Conservation (phyloP, 2,888 invertebrate species). For the Trypoxylon attenuatum region DNA sequence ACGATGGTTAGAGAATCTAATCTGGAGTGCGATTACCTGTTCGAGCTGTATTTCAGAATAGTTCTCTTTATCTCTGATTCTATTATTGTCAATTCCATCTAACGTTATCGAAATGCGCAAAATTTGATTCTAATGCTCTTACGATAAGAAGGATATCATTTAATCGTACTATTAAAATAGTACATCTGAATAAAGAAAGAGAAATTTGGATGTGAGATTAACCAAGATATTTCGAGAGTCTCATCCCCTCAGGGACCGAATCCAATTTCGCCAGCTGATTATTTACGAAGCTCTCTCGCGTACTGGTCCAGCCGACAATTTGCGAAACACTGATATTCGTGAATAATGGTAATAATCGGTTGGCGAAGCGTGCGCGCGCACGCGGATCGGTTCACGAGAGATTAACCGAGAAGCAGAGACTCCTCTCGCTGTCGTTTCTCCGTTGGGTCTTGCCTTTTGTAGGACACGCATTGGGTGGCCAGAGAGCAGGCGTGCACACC, state of each 20-base stretch:
- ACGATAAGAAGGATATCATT: too few species aligned
- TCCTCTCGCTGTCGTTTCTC: conserved; percentile 37
- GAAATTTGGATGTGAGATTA: too few species aligned
- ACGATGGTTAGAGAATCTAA: conserved; percentile 1
- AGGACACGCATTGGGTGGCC: conserved; percentile 52
- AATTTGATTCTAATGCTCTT: too few species aligned
- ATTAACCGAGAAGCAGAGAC: neutral
- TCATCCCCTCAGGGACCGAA: too few species aligned
- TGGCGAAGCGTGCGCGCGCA: neutral
- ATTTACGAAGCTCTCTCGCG: neutral
- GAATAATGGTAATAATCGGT: neutral
- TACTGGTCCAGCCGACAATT: neutral
- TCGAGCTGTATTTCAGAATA: too few species aligned
- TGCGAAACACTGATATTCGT: neutral
- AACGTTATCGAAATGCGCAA: too few species aligned
- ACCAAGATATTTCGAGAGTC: too few species aligned
- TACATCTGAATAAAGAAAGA: too few species aligned
- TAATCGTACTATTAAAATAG: too few species aligned
- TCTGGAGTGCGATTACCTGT: conserved; percentile 5
- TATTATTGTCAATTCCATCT: too few species aligned
- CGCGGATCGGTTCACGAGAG: neutral
- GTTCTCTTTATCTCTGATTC: too few species aligned
- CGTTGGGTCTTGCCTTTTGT: conserved; percentile 31
- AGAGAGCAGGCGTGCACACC: conserved; percentile 27
- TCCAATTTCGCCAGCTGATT: neutral